These are phyloP conservation scores for Melipona beecheii DNA, from an alignment of 2,888 invertebrate species.

Conservation along the genomic window DNA sequence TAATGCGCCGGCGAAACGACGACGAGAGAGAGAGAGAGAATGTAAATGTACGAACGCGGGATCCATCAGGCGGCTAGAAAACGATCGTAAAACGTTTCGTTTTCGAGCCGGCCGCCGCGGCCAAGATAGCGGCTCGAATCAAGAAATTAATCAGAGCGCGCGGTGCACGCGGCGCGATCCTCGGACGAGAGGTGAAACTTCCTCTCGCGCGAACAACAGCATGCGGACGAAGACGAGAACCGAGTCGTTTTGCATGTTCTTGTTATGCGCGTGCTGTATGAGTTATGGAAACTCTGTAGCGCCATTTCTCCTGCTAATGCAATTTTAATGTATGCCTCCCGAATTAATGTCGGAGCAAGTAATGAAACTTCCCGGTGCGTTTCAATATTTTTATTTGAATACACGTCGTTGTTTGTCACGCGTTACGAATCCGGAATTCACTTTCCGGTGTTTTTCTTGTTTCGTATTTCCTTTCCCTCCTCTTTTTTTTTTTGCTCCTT, in stretches of 20 bases:
- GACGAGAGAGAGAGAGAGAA: too few species aligned
- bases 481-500: too few species aligned
- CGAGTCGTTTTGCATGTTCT: constrained; percentile 50
- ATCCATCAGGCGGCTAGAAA: neutral
- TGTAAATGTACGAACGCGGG: neutral
- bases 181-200: constrained; percentile 18
- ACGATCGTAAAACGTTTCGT: constrained; percentile 7
- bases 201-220: constrained; percentile 8
- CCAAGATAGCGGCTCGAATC: constrained; percentile 29
- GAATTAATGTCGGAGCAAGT: constrained; percentile 56
- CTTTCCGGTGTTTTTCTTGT: neutral
- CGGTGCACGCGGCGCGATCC: too few species aligned
- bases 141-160: constrained; percentile 56
- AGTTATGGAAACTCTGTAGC: constrained; percentile 53
- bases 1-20: neutral
- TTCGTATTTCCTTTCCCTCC: neutral
- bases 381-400: constrained; percentile 42
- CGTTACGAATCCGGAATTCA: neutral
- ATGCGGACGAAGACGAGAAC: constrained; percentile 48
- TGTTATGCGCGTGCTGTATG: constrained; percentile 54
- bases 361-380: constrained; percentile 65
- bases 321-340: constrained; percentile 64
- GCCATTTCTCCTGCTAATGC: constrained; percentile 62
- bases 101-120: neutral
- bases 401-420: constrained; percentile 1